phyloP scores from a whole-genome alignment of 2,113 vertebrate species.

The Calyptommatus sinebrachiatus region DNA sequence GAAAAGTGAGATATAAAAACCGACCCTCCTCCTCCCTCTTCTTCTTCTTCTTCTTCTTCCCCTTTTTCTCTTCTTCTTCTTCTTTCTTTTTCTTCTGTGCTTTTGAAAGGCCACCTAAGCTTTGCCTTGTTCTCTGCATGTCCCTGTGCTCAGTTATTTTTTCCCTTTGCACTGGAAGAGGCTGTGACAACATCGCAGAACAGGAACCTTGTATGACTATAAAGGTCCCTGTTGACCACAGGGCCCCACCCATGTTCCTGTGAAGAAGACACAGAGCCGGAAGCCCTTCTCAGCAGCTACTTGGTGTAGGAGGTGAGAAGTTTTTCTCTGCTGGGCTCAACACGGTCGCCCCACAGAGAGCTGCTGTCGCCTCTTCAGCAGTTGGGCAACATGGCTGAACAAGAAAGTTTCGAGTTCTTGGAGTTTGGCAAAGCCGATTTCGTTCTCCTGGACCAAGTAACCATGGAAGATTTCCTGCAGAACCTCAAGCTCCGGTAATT shows the following conservation, averaged over 20 bases:
- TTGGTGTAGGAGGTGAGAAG: background rate
- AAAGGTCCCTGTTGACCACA: background rate
- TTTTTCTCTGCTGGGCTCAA: background rate
- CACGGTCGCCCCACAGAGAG: background rate
- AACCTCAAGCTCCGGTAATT: constrained; percentile 86
- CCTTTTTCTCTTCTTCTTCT: no score
- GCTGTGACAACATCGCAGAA: background rate
- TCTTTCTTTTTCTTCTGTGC: background rate
- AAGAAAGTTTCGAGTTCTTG: constrained; percentile 82
- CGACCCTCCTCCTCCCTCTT: no score
- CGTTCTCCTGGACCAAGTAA: constrained; percentile 89
- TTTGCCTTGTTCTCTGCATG: background rate
- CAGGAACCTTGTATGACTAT: background rate
- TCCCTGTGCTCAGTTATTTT: background rate
- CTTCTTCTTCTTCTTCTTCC: no score
- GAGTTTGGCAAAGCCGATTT: constrained; percentile 91
- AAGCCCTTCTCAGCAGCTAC: background rate
- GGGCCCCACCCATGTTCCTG: background rate
- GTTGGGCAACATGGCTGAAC: constrained; percentile 78
- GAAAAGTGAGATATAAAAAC: no score
- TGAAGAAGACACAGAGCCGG: constrained; percentile 22
- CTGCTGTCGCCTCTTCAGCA: rapidly evolving
- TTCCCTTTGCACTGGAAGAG: background rate
- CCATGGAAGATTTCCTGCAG: constrained; percentile 90
- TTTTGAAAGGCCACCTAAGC: background rate